Evolutionary conservation across 2,888 invertebrate genomes (phyloP).

Genomic region (Pseudanteris insignis): DNA sequence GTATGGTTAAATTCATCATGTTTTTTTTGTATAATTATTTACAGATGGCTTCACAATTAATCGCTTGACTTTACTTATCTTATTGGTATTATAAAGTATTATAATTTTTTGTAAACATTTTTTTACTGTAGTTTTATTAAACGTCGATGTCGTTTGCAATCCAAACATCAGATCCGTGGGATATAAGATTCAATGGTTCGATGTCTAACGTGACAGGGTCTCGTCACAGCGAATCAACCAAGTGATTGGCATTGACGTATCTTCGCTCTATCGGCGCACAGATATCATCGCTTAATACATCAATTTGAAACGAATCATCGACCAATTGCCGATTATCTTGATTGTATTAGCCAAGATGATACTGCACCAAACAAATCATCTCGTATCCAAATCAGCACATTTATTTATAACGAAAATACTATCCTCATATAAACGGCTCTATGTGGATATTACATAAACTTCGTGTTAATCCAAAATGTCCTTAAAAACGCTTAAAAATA

Average conservation of each 20-base stretch:
- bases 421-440: no score
- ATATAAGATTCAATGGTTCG: slow-evolving; percentile 4
- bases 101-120: not conserved
- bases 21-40: no score
- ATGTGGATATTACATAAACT: no score
- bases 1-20: no score
- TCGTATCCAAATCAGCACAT: no score
- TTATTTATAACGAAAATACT: no score
- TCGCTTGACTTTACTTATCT: no score
- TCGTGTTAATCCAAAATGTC: no score
- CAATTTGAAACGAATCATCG: slow-evolving; percentile 37
- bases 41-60: no score
- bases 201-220: slow-evolving; percentile 12
- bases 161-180: slow-evolving; percentile 6
- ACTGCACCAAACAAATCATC: no score
- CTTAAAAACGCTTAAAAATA: no score
- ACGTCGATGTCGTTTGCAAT: slow-evolving; percentile 1
- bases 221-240: slow-evolving; percentile 17
- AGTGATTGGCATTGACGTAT: slow-evolving; percentile 26
- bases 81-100: no score
- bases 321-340: slow-evolving; percentile 17
- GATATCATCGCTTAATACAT: slow-evolving; percentile 31
- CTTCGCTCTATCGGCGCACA: slow-evolving; percentile 18
- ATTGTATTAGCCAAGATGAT: slow-evolving; percentile 1
- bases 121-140: not conserved